A percentile compares a stretch with the other conserved stretches of the same genome.
Evolutionary conservation across 2,888 invertebrate genomes (phyloP).

Genomic region (Margaritifera margaritifera): DNA sequence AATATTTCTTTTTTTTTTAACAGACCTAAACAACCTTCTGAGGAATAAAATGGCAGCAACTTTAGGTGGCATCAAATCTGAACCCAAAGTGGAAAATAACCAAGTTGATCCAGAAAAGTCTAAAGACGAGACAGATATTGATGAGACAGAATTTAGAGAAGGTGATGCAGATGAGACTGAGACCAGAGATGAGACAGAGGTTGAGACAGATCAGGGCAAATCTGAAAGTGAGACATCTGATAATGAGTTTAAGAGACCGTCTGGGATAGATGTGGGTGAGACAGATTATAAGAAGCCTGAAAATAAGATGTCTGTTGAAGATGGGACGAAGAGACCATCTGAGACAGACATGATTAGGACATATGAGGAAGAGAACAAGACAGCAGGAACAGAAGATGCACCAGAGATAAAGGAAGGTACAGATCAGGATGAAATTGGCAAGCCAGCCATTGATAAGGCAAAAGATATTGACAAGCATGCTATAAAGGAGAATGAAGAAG

Average conservation of each 20-base stretch:
- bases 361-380: too few species aligned
- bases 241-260: too few species aligned
- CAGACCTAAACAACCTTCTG: neutral
- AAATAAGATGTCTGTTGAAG: too few species aligned
- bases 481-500: neutral
- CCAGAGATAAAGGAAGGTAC: neutral
- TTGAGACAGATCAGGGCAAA: slow-evolving; percentile 1
- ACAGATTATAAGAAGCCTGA: too few species aligned
- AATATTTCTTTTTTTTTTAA: too few species aligned
- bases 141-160: slow-evolving; percentile 22
- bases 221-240: too few species aligned
- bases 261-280: too few species aligned
- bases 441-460: slow-evolving; percentile 1
- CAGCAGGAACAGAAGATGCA: neutral
- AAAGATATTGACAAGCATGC: slow-evolving; percentile 5
- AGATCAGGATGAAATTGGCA: neutral
- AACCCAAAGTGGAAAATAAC: too few species aligned
- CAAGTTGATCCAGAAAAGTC: too few species aligned
- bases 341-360: too few species aligned
- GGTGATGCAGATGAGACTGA: slow-evolving; percentile 11
- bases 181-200: slow-evolving; percentile 5
- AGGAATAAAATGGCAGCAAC: slow-evolving; percentile 3
- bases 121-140: slow-evolving; percentile 7
- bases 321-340: too few species aligned
- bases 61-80: neutral